Evolutionary conservation across 2,888 invertebrate genomes (phyloP), one percentile per base, ranked within the genome.

Genomic region (Tipula confusa): DNA sequence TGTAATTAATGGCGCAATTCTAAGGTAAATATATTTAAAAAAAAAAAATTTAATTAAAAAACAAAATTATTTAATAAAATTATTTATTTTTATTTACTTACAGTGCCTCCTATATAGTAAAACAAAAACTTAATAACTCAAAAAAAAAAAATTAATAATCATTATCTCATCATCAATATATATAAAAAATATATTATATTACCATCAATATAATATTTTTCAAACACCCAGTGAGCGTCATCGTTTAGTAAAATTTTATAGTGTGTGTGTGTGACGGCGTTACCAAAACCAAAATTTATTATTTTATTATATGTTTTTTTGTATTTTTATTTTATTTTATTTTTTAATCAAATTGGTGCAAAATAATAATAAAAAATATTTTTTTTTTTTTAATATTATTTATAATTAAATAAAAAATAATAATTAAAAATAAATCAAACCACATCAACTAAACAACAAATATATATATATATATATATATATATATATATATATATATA

Each of bases 1-100:
- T 97, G 93, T 97, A 94, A 93, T 93, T 87, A 87, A 83, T 48
- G 83, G 43, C 83, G 18, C 43, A 83, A 29, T 83, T 83, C 15
- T 82, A 82, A 82, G 82, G 82, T 31, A 33, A 36, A 18, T 36
- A 24, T 24, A 24, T 2, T 33, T 33, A 33, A n/a, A n/a, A n/a
- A n/a, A n/a, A 33, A 3, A 64, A 24, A 64, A 24, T 24, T 64
- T 64, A 2, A 24, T 64, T 11, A 3, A 24, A 9, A 1, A 33
- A 33, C 11, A 33, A 0, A 64, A 11, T 24, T 24, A 24, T 24
- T 64, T 64, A 64, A 64, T 43, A n/a, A 13, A 38, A 24, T 24
- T 24, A 6, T 64, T 64, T 64, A n/a, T 43, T 15, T 64, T 64
- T 24, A 7, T 64, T 24, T 64, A 18, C 24, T 64, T 80, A 29